Evolutionary conservation across 2,888 invertebrate genomes (phyloP).

Genomic region (Nomada ferruginata): DNA sequence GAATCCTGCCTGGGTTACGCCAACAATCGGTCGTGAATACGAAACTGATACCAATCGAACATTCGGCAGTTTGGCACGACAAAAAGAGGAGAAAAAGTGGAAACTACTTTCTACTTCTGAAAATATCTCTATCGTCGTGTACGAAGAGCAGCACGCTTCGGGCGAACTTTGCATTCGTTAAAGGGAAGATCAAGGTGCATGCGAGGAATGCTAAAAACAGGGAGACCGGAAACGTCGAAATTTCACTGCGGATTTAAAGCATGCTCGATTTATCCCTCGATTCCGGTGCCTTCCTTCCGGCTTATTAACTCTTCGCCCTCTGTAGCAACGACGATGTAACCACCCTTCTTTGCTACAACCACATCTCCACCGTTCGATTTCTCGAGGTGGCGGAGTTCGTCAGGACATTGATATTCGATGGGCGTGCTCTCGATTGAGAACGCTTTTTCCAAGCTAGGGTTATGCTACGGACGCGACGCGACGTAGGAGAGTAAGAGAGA

Average conservation of each 20-base stretch:
- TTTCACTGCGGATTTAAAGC: constrained; percentile 36
- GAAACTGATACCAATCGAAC: not conserved
- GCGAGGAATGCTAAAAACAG: constrained; percentile 22
- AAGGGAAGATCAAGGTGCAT: not conserved
- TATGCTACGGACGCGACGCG: constrained; percentile 17
- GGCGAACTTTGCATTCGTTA: constrained; percentile 17
- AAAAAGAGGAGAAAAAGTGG: not conserved
- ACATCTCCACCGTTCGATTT: constrained; percentile 38
- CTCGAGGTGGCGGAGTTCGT: constrained; percentile 31
- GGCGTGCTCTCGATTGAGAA: constrained; percentile 68
- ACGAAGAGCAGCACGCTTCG: not conserved
- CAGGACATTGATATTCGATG: constrained; percentile 75
- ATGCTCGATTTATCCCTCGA: constrained; percentile 59
- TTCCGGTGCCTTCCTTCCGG: constrained; percentile 57
- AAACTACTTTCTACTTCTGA: not conserved
- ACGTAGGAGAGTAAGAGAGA: constrained; percentile 1
- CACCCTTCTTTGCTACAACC: constrained; percentile 56
- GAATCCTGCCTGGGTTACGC: constrained; percentile 15
- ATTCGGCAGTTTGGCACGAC: not conserved
- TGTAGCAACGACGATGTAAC: constrained; percentile 49
- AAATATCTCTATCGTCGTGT: not conserved
- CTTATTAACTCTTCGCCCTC: constrained; percentile 62
- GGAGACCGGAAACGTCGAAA: constrained; percentile 32
- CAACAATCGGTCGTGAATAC: constrained; percentile 15
- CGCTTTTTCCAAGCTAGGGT: constrained; percentile 58